Base-by-base conservation (phyloP, 1,140 invertebrate species). In the Pogonognathellus flavescens region DNA sequence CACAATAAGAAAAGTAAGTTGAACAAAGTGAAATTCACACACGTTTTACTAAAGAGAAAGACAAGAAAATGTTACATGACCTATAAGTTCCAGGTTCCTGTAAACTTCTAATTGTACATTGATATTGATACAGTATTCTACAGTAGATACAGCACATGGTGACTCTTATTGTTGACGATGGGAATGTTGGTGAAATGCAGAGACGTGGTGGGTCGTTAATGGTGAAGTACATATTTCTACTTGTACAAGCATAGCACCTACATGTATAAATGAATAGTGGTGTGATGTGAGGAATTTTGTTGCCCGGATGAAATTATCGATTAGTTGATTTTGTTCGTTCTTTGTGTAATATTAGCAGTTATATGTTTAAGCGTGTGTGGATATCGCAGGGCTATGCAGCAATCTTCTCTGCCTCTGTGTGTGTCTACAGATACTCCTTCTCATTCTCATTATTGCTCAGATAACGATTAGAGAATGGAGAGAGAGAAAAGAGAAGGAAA, bases 381-480 rank as follows among this genome's bases (percentile, higher is more conserved):
- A 50, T 14, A 16, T 41, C 13, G 31, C 49, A 62, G 66, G 49
- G 41, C 20, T 66, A 14, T 60, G 11, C 25, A 25, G 10, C 10
- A 14, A 14, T 66, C 59, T 60, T 7, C 7, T 18, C 18, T 60
- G 31, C 6, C 31, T 41, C 9, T 18, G 59, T 60, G 18, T 18
- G 18, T n/a, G 11, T 60, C 18, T 7, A 60, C 5, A 66, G 62
- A 66, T 66, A 66, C 62, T 16, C 1, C 9, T 66, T 66, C 70
- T 41, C 70, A 41, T 76, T 76, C 70, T 76, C 70, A 76, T 76
- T 76, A 76, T 76, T 76, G 70, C 70, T 25, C 70, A 76, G 70
- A 76, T 76, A 76, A 76, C 70, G 70, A 76, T 76, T 81, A 81
- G 50, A 81, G 80, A 14, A 81, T 41, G 50, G 53, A 81, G 80